A percentile compares a stretch with the other conserved stretches of the same genome.
phyloP scores from a whole-genome alignment of 2,113 vertebrate species.

The Drymodes brunneopygia region DNA sequence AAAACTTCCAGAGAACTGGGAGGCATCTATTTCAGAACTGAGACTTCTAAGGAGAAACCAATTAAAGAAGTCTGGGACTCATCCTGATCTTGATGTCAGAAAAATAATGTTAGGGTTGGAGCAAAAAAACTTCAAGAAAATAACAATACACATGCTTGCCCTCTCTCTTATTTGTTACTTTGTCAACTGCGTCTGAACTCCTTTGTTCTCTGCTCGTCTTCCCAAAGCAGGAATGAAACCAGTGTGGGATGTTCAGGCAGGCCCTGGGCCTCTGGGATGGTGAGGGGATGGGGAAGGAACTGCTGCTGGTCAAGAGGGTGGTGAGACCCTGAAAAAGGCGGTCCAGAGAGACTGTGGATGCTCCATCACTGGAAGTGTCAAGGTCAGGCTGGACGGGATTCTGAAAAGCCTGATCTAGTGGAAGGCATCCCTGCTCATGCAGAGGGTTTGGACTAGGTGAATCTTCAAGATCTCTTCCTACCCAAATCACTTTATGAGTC shows the following conservation, averaged over 20 bases:
- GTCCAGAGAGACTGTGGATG: neutral
- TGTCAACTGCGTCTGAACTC: neutral
- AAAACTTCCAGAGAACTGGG: neutral
- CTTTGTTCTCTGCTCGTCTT: neutral
- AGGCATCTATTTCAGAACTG: neutral
- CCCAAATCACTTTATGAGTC: neutral
- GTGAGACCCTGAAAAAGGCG: neutral
- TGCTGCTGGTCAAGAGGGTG: no score
- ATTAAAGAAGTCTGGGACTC: neutral
- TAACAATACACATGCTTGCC: neutral
- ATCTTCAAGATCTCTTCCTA: neutral
- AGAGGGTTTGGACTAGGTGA: neutral
- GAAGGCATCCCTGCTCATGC: neutral
- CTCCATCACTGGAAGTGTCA: neutral
- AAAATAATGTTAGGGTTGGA: neutral
- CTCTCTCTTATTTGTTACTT: neutral
- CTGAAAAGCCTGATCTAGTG: neutral
- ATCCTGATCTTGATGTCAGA: neutral
- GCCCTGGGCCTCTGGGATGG: neutral
- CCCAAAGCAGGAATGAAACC: neutral
- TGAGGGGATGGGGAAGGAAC: neutral
- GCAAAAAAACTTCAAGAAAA: neutral
- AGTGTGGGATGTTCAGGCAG: neutral
- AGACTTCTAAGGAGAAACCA: neutral
- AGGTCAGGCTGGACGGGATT: neutral